Percentiles rank a stretch among this genome's conserved stretches.
Conservation (phyloP, 1,140 invertebrate genomes). For the Pomacea maculata region DNA sequence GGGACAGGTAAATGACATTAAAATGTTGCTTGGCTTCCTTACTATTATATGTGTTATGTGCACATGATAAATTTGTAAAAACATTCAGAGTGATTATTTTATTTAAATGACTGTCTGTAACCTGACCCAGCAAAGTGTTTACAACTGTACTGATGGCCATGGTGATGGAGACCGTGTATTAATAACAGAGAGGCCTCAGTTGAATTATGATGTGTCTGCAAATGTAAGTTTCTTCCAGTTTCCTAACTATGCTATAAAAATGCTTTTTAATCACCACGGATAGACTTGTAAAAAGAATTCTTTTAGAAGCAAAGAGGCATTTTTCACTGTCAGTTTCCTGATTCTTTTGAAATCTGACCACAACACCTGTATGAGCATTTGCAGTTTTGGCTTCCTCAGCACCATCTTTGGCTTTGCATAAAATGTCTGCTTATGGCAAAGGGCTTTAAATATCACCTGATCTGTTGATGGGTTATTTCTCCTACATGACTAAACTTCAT, state of each 20-base stretch:
- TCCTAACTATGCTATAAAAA: neutral
- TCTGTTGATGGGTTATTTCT: too few species aligned
- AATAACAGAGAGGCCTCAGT: conserved; percentile 30
- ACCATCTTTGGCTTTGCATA: too few species aligned
- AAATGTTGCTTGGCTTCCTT: too few species aligned
- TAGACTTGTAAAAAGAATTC: neutral
- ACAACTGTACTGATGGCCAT: conserved; percentile 38
- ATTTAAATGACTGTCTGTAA: neutral
- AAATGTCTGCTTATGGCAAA: too few species aligned
- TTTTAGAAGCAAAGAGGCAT: neutral
- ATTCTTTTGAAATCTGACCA: neutral
- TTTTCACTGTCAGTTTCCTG: neutral
- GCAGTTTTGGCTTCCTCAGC: too few species aligned
- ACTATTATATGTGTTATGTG: too few species aligned
- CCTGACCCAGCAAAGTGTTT: conserved; percentile 29
- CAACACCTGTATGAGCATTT: too few species aligned
- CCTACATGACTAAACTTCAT: too few species aligned
- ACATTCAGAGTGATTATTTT: neutral
- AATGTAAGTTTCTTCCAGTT: conserved; percentile 35
- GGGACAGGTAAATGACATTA: too few species aligned
- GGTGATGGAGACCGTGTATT: conserved; percentile 62
- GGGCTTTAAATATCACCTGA: too few species aligned
- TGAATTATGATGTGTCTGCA: conserved; percentile 14
- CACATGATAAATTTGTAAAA: too few species aligned
- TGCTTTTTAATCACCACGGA: neutral